Conservation (phyloP, 1,140 invertebrate genomes). For the Homalodisca vitripennis region DNA sequence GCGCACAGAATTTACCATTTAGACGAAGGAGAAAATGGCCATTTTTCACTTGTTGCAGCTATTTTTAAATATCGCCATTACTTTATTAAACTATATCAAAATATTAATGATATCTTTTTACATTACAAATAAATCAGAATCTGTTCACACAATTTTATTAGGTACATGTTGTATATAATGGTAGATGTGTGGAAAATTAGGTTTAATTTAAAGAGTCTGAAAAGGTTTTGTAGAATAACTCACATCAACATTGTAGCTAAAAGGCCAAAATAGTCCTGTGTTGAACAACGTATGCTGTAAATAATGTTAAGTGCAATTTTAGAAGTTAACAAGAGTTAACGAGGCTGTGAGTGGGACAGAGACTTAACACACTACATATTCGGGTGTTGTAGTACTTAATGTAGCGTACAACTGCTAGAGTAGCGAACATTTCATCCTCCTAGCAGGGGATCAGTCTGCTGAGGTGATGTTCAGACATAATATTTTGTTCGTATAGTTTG, state of each 20-base stretch:
- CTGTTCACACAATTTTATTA: background rate
- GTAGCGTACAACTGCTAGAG: background rate
- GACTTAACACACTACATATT: background rate
- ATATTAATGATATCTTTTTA: background rate
- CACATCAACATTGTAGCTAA: background rate
- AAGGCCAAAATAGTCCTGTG: background rate
- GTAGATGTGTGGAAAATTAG: background rate
- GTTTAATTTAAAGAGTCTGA: background rate
- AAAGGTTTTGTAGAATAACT: no score
- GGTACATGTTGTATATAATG: background rate
- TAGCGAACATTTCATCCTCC: background rate
- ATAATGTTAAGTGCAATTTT: constrained; percentile 14
- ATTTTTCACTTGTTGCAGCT: no score
- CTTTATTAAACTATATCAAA: no score
- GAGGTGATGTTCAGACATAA: background rate
- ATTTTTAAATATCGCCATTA: no score
- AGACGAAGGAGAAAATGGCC: no score
- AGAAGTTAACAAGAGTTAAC: constrained; percentile 17
- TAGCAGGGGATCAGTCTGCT: background rate
- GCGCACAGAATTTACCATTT: no score
- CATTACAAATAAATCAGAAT: background rate
- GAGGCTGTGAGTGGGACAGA: constrained; percentile 9
- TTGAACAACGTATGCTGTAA: constrained; percentile 3
- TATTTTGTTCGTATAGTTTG: background rate
- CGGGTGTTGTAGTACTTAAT: background rate